phyloP scores from a whole-genome alignment of 2,797 vertebrate species.

The Crypturellus tataupa region DNA sequence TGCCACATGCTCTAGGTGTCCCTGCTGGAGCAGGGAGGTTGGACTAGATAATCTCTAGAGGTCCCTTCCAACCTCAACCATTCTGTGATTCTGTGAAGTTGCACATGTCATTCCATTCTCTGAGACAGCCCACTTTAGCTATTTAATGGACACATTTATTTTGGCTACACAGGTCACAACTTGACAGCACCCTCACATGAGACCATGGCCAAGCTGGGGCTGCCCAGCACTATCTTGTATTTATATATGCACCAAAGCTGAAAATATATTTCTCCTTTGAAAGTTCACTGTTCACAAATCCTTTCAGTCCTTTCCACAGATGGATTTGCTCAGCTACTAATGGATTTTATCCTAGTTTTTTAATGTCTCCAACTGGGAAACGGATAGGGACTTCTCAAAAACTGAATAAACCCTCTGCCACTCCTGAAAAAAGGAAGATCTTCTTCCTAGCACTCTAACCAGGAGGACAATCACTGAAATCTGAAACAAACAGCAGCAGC shows the following conservation, averaged over 20 bases:
- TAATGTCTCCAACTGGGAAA: not conserved
- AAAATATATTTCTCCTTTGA: not conserved
- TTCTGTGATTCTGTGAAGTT: too few species aligned
- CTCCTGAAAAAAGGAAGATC: not conserved
- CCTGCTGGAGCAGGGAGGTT: too few species aligned
- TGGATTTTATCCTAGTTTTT: not conserved
- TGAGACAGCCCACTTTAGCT: not conserved
- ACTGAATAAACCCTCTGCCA: not conserved
- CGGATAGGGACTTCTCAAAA: not conserved
- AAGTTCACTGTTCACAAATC: not conserved
- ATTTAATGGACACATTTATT: not conserved
- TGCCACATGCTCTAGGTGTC: too few species aligned
- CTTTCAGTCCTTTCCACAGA: not conserved
- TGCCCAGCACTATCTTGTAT: not conserved
- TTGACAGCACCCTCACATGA: not conserved
- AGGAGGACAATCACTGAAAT: not conserved
- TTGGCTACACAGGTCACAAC: not conserved
- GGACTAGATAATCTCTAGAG: too few species aligned
- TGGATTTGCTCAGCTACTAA: not conserved
- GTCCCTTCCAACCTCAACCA: too few species aligned
- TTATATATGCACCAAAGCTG: too few species aligned
- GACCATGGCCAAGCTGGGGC: not conserved
- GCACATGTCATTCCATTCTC: not conserved
- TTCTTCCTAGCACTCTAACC: not conserved
- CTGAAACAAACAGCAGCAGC: not conserved